phyloP scores from a whole-genome alignment of 2,113 vertebrate species.

The Notiomystis cincta region DNA sequence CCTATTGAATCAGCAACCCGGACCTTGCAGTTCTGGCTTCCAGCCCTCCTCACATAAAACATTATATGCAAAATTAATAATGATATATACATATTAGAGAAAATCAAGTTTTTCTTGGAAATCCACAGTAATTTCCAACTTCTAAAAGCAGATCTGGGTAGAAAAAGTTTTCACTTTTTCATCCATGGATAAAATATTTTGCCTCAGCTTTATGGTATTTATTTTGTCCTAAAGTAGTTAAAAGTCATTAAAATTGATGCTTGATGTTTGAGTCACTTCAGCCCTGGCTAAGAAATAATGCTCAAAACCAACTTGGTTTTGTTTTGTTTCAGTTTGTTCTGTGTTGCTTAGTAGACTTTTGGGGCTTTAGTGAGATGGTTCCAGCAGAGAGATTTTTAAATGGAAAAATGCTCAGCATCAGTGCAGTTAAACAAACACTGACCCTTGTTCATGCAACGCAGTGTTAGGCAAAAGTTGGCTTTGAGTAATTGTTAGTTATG shows the following conservation, averaged over 20 bases:
- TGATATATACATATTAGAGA: not conserved
- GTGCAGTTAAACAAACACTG: not conserved
- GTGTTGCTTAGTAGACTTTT: conserved; percentile 29
- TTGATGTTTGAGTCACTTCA: not conserved
- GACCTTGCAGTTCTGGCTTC: not conserved
- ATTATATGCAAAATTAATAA: not conserved
- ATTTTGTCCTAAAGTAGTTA: not conserved
- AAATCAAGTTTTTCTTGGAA: not conserved
- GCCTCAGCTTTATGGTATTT: not conserved
- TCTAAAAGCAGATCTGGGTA: not conserved
- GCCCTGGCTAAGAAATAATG: not conserved
- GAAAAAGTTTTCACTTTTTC: not conserved
- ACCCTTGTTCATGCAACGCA: not conserved
- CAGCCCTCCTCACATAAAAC: not conserved
- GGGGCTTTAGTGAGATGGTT: not conserved
- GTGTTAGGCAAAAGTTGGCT: not conserved
- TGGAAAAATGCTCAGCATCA: not conserved
- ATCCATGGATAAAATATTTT: not conserved
- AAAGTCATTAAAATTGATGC: not conserved
- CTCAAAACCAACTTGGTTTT: not conserved
- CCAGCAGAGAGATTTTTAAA: not conserved
- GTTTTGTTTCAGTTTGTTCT: conserved; percentile 39
- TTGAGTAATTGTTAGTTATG: not conserved
- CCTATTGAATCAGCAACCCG: not conserved
- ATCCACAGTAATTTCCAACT: not conserved